Evolutionary conservation across 2,888 invertebrate genomes (phyloP).

Genomic region (Tribolium freemani): DNA sequence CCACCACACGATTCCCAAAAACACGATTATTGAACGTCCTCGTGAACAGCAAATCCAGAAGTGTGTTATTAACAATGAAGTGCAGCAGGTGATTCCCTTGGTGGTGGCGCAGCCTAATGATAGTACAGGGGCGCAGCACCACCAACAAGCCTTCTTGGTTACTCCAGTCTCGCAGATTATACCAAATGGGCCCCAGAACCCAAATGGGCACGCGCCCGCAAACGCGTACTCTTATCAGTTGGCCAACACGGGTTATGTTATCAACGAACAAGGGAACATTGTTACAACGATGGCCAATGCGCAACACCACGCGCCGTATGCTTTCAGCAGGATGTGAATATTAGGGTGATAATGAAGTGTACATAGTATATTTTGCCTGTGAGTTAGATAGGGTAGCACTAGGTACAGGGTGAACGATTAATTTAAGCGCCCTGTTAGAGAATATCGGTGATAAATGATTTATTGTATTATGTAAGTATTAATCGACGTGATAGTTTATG

Average conservation of each 20-base stretch:
- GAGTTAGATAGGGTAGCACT: no score
- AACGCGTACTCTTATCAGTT: slow-evolving; percentile 68
- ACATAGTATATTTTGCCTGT: no score
- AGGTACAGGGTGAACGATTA: no score
- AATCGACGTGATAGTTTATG: background rate
- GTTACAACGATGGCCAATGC: slow-evolving; percentile 67
- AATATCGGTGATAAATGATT: background rate
- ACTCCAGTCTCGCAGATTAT: slow-evolving; percentile 78
- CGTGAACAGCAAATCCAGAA: slow-evolving; percentile 65
- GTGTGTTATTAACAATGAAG: slow-evolving; percentile 72
- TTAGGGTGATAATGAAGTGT: background rate
- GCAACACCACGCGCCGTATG: slow-evolving; percentile 66
- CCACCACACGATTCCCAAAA: slow-evolving; percentile 67
- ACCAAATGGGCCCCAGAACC: slow-evolving; percentile 66
- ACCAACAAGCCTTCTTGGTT: slow-evolving; percentile 76
- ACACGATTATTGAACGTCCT: slow-evolving; percentile 26
- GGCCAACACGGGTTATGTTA: slow-evolving; percentile 67
- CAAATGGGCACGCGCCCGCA: slow-evolving; percentile 62
- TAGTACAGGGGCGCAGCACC: slow-evolving; percentile 66
- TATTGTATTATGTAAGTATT: background rate
- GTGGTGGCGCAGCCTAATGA: slow-evolving; percentile 71
- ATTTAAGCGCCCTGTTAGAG: background rate
- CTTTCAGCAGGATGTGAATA: slow-evolving; percentile 66
- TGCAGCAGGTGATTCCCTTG: slow-evolving; percentile 76
- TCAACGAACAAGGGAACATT: slow-evolving; percentile 68